Base-by-base conservation (phyloP, 1,140 invertebrate genomes). In the Drosophila tani region DNA sequence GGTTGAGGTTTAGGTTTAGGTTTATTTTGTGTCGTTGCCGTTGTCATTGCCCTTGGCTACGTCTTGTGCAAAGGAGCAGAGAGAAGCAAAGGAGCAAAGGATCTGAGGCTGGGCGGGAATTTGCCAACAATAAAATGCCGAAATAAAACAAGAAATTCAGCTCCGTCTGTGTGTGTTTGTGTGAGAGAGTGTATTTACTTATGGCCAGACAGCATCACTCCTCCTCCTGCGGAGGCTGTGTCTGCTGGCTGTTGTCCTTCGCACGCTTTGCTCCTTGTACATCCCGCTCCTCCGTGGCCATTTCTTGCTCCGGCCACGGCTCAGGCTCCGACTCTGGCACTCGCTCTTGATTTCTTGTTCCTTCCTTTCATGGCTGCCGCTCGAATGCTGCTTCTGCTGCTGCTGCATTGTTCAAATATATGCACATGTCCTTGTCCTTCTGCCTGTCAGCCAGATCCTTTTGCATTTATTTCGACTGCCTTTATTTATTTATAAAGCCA, bases 111-210 rank as follows among this genome's bases (percentile, higher is more conserved):
- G 66, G 81, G 35, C 55, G 69, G 67, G 70, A 81, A 79, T 76
- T 81, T 79, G 51, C 58, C 60, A 47, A 84, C 81, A 84, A 83
- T 84, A 83, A 84, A 84, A 82, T 82, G 67, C 58, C 49, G 68
- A 90, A 90, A 90, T 90, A 90, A 90, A 90, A 90, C 85, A 85
- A 90, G 85, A 90, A 90, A 82, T 88, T 67, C 59, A 71, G 64
- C 41, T 60, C 21, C 40, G 24, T 63, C 27, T 47, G 47, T 70
- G 46, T 50, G 41, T 49, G 40, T 50, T 35, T 49, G 40, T 50
- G 57, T 57, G 51, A 35, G 21, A 38, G 35, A 66, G 45, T 68
- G 24, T 65, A 45, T 63, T 67, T 75, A 67, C 43, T 64, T 82
- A 75, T 83, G 77, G 73, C 84, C 75, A 87, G 84, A 87, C 84